phyloP scores from a whole-genome alignment of 2,113 vertebrate genomes.

The Motacilla tschutschensis region DNA sequence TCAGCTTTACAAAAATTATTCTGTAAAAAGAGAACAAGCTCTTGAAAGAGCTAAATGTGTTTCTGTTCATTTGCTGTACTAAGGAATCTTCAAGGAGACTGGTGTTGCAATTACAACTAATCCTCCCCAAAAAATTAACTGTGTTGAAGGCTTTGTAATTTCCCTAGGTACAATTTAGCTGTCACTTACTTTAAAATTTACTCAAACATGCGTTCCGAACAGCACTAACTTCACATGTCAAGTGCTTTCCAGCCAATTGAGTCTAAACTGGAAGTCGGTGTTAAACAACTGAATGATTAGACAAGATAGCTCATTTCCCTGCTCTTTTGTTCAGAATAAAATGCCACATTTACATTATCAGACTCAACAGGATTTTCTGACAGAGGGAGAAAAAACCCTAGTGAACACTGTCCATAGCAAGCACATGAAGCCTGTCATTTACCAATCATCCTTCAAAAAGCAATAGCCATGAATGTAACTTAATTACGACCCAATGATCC shows the following conservation, averaged over 20 bases:
- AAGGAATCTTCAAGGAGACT: slow-evolving; percentile 84
- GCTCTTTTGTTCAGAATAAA: slow-evolving; percentile 93
- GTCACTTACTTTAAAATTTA: slow-evolving; percentile 98
- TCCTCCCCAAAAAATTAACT: slow-evolving; percentile 90
- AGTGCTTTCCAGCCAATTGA: slow-evolving; percentile 99
- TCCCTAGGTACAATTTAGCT: slow-evolving; percentile 99
- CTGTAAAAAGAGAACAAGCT: slow-evolving; percentile 67
- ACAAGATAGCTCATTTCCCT: slow-evolving; percentile 97
- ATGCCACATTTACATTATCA: slow-evolving; percentile 93
- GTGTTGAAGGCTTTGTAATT: slow-evolving; percentile 99
- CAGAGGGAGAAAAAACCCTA: slow-evolving; percentile 75
- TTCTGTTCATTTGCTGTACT: slow-evolving; percentile 80
- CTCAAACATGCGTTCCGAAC: slow-evolving; percentile 90
- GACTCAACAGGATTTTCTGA: slow-evolving; percentile 88
- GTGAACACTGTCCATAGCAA: slow-evolving; percentile 80
- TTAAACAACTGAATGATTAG: slow-evolving; percentile 99
- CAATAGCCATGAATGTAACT: slow-evolving; percentile 86
- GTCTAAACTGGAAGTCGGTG: slow-evolving; percentile 90
- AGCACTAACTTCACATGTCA: slow-evolving; percentile 99
- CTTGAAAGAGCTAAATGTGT: slow-evolving; percentile 72
- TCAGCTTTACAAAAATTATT: slow-evolving; percentile 71
- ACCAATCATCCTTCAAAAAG: slow-evolving; percentile 87
- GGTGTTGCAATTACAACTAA: slow-evolving; percentile 93
- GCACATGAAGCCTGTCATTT: slow-evolving; percentile 86
- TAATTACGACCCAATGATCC: slow-evolving; percentile 88